phyloP scores from a whole-genome alignment of 2,797 vertebrate species.

The Eulemur coronatus region DNA sequence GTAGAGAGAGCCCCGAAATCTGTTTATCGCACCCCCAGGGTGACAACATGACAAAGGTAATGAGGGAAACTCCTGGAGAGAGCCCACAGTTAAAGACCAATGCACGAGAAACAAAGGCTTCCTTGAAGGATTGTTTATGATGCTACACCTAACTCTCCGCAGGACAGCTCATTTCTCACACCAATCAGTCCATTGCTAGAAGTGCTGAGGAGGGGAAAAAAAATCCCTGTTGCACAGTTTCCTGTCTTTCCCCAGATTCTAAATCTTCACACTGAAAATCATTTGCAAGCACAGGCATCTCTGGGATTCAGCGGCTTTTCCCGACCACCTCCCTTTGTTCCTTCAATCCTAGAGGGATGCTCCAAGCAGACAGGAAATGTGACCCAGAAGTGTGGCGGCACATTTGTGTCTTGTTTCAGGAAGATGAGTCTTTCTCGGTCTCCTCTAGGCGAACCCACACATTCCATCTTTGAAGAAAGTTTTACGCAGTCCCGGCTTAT shows the following conservation, averaged over 20 bases:
- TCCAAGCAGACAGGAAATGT: background rate
- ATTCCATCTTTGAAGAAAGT: background rate
- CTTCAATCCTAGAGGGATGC: background rate
- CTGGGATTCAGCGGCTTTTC: background rate
- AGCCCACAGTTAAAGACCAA: background rate
- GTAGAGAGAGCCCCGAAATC: background rate
- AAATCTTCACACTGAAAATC: slow-evolving; percentile 56
- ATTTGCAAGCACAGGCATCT: slow-evolving; percentile 62
- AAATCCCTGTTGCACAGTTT: slow-evolving; percentile 19
- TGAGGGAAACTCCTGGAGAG: background rate
- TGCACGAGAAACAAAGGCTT: background rate
- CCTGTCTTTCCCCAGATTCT: slow-evolving; percentile 55
- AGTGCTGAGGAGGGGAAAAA: slow-evolving; percentile 51
- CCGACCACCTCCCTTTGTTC: background rate
- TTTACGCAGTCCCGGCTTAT: background rate
- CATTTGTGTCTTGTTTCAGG: slow-evolving; percentile 22
- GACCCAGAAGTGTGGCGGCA: background rate
- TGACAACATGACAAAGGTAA: background rate
- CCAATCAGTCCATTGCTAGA: slow-evolving; percentile 61
- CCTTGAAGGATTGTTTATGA: background rate
- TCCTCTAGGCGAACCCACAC: background rate
- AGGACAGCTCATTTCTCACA: slow-evolving; percentile 70
- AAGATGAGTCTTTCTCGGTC: slow-evolving; percentile 16
- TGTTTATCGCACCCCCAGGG: background rate
- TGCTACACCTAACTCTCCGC: background rate